Evolutionary conservation across 2,888 invertebrate genomes (phyloP).

Genomic region (Lucinisca nassula): DNA sequence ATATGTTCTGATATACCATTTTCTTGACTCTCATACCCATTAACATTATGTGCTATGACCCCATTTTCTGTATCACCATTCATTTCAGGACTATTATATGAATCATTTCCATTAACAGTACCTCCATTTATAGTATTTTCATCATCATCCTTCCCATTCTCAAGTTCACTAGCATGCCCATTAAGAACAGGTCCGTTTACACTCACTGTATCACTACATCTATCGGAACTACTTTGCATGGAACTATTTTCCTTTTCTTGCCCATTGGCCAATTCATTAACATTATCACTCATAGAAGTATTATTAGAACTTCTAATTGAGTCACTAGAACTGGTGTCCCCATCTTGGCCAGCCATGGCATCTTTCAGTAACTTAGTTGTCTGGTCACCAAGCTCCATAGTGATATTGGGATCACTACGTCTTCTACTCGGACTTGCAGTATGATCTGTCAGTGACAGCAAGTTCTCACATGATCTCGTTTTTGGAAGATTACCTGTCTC

Average conservation of each 20-base stretch:
- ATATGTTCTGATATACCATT: background rate
- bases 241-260: constrained; percentile 26
- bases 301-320: constrained; percentile 63
- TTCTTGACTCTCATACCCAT: constrained; percentile 9
- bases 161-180: constrained; percentile 30
- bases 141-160: constrained; percentile 22
- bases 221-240: constrained; percentile 10
- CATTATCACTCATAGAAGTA: constrained; percentile 56
- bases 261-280: constrained; percentile 6
- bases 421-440: constrained; percentile 90
- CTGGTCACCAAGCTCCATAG: constrained; percentile 73
- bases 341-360: constrained; percentile 58
- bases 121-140: constrained; percentile 26
- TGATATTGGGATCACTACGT: constrained; percentile 95
- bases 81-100: constrained; percentile 25
- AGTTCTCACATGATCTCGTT: constrained; percentile 95
- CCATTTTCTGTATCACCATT: constrained; percentile 41
- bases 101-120: background rate
- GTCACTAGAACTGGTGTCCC: constrained; percentile 70
- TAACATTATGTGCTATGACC: background rate
- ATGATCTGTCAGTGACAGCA: constrained; percentile 89
- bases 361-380: constrained; percentile 64
- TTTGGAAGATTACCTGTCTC: constrained; percentile 88
- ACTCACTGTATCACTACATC: constrained; percentile 28
- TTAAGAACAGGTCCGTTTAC: constrained; percentile 15